A percentile compares a stretch with the other conserved stretches of the same genome.
phyloP scores from a whole-genome alignment of 2,113 vertebrate genomes.

The Aplodontia rufa region DNA sequence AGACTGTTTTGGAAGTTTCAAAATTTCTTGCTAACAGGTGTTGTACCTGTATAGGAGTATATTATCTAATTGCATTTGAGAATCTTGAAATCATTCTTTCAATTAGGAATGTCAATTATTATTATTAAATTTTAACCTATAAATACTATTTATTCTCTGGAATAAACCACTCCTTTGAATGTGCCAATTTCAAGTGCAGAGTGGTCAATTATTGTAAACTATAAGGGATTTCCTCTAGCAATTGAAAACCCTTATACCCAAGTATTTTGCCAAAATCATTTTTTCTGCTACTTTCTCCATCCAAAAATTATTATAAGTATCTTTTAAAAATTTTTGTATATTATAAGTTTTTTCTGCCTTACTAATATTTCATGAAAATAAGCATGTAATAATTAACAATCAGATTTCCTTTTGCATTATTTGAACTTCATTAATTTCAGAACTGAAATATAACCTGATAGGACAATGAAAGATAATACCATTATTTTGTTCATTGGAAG shows the following conservation, averaged over 20 bases:
- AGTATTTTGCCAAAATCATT: neutral
- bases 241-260: neutral
- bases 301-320: neutral
- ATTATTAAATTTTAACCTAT: neutral
- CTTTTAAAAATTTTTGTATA: neutral
- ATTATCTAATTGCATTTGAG: neutral
- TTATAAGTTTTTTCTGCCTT: neutral
- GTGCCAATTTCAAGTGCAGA: neutral
- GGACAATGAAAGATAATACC: neutral
- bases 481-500: constrained; percentile 1
- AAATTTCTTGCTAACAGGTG: neutral
- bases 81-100: neutral
- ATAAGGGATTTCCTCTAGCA: neutral
- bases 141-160: neutral
- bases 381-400: neutral
- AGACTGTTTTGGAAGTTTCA: neutral
- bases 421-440: neutral
- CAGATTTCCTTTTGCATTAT: neutral
- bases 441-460: neutral
- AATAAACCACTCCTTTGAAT: neutral
- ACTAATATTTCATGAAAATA: neutral
- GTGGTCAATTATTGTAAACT: neutral
- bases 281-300: neutral
- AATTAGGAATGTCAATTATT: neutral
- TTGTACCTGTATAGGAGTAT: neutral